Base-by-base conservation (phyloP, 1,140 invertebrate species). In the Drosophila virilis region DNA sequence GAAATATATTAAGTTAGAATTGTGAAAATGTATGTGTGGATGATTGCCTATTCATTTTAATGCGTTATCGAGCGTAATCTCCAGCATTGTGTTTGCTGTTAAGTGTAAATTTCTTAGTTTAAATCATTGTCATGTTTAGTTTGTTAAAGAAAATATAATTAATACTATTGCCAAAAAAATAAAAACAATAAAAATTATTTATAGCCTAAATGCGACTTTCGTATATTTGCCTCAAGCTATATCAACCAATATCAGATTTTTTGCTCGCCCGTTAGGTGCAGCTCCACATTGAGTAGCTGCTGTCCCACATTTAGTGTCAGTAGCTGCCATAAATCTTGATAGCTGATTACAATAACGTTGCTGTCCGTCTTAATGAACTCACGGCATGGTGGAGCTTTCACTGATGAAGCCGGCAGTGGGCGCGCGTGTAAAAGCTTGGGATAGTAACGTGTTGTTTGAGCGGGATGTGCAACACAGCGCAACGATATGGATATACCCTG, bases 281-380 rank as follows among this genome's bases (percentile, higher is more conserved):
- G 37, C 28, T 80, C 67, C 45, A 85, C 77, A 6, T 40, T 77
- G 6, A 84, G 51, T 43, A 51, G 4, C 32, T 80, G 77, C 42
- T 77, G 68, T 8, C 48, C 15, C 13, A 50, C 59, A 33, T 55
- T 74, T 7, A 69, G 0, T 1, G 74, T 28, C 65, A 54, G 62
- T 7, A 76, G 35, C 1, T 28, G 33, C 13, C 46, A 22, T 8
- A 83, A 45, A 37, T 84, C 80, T 3, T 74, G 57, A 33, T 55
- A 60, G 58, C 80, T 77, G 5, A 84, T 85, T 7, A 84, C 59
- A 1, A 84, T 17, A 0, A 60, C 77, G 9, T 84, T 84, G 32
- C 17, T 52, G 33, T 84, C 80, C 1, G 73, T 80, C 17, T 70
- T 80, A 6, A 84, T 85, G 15, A 85, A 80, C 0, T 85, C 77